Conservation (phyloP, 2,113 vertebrate species). For the Taxidea taxus region DNA sequence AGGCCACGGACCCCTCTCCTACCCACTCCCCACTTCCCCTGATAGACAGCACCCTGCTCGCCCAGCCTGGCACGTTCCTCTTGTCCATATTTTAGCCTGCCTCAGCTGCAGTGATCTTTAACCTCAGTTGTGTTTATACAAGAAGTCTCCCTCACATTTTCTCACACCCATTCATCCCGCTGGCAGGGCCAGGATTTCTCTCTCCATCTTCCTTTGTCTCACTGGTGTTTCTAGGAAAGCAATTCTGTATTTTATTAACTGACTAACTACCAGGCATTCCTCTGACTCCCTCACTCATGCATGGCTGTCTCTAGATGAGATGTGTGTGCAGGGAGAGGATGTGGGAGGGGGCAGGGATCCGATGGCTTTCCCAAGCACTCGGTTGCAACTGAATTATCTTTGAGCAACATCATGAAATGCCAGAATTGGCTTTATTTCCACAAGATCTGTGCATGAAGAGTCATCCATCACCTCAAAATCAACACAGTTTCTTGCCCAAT, state of each 20-base stretch:
- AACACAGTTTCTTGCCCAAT: background rate
- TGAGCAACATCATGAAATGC: background rate
- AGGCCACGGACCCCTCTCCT: background rate
- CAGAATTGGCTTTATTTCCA: background rate
- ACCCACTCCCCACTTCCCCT: background rate
- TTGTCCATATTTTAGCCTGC: background rate
- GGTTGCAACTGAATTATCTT: background rate
- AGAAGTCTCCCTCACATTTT: background rate
- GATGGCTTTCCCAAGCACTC: background rate
- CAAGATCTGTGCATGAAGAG: background rate
- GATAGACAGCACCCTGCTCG: background rate
- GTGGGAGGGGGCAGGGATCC: background rate
- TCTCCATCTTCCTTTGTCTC: background rate
- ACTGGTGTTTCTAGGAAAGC: conserved; percentile 25
- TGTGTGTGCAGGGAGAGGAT: background rate
- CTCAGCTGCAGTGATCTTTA: background rate
- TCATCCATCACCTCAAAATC: conserved; percentile 7
- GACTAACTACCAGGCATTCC: background rate
- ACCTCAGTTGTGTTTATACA: background rate
- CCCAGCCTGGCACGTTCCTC: background rate
- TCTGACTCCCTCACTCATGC: background rate
- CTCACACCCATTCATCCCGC: conserved; percentile 37
- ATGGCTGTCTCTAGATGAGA: background rate
- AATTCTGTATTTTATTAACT: background rate
- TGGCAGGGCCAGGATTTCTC: background rate